These are phyloP conservation scores for Ormyrus nitidulus DNA, from an alignment of 2,888 invertebrate species.

Conservation along the genomic window DNA sequence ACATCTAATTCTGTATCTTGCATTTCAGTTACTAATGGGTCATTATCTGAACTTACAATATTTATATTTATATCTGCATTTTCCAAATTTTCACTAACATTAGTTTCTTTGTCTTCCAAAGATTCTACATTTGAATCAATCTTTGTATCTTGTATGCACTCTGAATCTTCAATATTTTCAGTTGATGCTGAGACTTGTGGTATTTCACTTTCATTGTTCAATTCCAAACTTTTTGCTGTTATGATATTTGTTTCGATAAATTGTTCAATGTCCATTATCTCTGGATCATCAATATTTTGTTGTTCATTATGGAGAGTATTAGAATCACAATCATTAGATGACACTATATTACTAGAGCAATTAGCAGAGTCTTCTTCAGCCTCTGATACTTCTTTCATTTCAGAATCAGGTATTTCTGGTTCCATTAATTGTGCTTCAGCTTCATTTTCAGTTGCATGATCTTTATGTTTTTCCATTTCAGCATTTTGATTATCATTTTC, in stretches of 20 bases:
- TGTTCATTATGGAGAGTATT: neutral
- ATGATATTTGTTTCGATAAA: neutral
- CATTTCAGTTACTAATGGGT: neutral
- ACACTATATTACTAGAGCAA: neutral
- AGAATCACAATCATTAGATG: neutral
- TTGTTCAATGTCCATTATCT: neutral
- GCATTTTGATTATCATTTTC: neutral
- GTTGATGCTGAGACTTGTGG: neutral
- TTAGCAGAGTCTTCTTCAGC: constrained; percentile 17
- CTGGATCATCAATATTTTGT: constrained; percentile 4
- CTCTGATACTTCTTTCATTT: constrained; percentile 29
- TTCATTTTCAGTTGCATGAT: constrained; percentile 7
- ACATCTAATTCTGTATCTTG: neutral
- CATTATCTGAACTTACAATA: neutral
- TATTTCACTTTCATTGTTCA: no score
- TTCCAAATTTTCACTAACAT: neutral
- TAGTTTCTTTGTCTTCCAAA: neutral
- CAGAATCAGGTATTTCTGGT: neutral
- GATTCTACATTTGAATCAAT: neutral
- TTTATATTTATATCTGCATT: no score
- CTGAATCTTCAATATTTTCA: neutral
- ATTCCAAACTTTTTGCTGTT: neutral
- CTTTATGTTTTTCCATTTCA: neutral
- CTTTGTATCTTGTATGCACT: neutral
- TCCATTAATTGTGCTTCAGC: constrained; percentile 4